phyloP scores from a whole-genome alignment of 2,888 invertebrate species.

The Lasioglossum marginatum region DNA sequence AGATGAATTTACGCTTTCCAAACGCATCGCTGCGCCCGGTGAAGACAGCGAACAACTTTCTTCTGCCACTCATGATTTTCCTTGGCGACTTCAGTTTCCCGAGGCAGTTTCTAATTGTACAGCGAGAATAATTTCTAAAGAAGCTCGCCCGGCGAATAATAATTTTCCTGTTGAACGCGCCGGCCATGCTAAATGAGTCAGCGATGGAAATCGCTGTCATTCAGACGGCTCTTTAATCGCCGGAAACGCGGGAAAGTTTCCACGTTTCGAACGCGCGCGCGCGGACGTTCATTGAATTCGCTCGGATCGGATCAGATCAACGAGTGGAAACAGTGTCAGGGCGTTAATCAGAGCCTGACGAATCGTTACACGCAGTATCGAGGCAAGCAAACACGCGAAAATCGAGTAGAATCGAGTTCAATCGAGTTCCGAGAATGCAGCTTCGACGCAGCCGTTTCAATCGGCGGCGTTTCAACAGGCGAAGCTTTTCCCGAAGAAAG shows the following conservation, averaged over 20 bases:
- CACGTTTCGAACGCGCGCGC: not conserved
- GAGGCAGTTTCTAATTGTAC: constrained; percentile 9
- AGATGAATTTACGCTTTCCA: constrained; percentile 3
- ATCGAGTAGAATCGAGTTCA: constrained; percentile 21
- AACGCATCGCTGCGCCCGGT: not conserved
- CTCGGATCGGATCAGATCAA: not conserved
- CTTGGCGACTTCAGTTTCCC: not conserved
- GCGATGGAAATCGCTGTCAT: not conserved
- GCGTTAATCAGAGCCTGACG: constrained; percentile 42
- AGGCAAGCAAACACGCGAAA: constrained; percentile 13
- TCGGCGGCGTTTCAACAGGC: not conserved
- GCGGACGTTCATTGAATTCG: constrained; percentile 27
- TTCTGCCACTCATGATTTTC: constrained; percentile 5
- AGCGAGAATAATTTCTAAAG: not conserved
- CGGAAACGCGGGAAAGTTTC: constrained; percentile 11
- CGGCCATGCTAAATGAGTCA: not conserved
- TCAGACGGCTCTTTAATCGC: constrained; percentile 1
- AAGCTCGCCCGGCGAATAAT: constrained; percentile 2
- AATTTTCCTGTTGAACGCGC: constrained; percentile 9
- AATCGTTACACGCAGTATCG: not conserved
- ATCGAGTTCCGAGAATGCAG: not conserved
- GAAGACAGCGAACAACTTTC: not conserved
- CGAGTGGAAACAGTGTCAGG: constrained; percentile 31
- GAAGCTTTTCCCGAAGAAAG: constrained; percentile 36
- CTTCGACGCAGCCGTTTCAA: not conserved